Evolutionary conservation across 2,113 vertebrate genomes (phyloP).

Genomic region (Tauraco erythrolophus): DNA sequence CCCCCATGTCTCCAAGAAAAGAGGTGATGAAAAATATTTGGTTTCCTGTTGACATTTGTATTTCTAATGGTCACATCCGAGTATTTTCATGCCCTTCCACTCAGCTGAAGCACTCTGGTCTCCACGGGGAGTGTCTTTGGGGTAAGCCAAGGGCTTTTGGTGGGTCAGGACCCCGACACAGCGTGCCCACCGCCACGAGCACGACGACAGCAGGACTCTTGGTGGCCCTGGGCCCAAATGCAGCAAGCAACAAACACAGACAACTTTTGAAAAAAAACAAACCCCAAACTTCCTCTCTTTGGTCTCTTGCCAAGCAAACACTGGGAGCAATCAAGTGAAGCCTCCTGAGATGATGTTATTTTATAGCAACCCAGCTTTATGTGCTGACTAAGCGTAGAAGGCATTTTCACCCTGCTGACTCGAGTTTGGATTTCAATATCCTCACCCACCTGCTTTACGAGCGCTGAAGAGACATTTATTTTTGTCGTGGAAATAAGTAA

Average conservation of each 20-base stretch:
- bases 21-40: neutral
- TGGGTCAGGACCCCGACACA: neutral
- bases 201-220: neutral
- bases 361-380: neutral
- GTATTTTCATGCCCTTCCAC: neutral
- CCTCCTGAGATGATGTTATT: neutral
- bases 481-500: neutral
- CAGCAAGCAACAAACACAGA: neutral
- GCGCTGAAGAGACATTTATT: neutral
- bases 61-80: accelerated
- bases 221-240: neutral
- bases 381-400: neutral
- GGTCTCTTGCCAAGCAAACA: neutral
- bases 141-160: neutral
- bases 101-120: neutral
- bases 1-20: neutral
- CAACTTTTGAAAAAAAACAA: neutral
- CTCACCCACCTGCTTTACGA: neutral
- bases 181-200: neutral
- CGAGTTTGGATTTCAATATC: neutral
- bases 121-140: neutral
- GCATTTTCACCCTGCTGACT: neutral
- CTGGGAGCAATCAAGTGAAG: neutral
- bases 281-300: neutral
- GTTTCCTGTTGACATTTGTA: neutral